These are phyloP conservation scores for Auanema sp. DNA, from an alignment of 2,888 invertebrate genomes.

Conservation along the genomic window DNA sequence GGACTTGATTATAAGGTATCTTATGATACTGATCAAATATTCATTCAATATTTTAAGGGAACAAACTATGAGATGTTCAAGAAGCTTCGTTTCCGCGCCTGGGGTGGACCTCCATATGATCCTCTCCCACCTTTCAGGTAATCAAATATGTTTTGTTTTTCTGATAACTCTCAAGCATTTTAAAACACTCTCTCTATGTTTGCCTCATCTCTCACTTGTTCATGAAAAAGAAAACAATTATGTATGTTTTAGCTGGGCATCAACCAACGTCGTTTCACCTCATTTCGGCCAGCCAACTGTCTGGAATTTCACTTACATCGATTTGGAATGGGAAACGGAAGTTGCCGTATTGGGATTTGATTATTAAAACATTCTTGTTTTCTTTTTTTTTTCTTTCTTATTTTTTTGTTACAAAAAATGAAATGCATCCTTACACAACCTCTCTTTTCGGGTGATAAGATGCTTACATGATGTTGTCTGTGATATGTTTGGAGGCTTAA, in stretches of 20 bases:
- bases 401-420: no score
- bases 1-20: constrained; percentile 75
- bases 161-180: not conserved
- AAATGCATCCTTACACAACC: no score
- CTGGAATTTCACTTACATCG: constrained; percentile 75
- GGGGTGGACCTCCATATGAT: constrained; percentile 71
- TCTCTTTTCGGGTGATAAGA: no score
- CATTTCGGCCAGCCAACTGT: constrained; percentile 78
- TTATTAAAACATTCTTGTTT: constrained; percentile 1
- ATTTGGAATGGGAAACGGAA: constrained; percentile 53
- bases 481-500: no score
- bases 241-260: constrained; percentile 71
- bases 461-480: no score
- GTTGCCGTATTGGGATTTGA: constrained; percentile 26
- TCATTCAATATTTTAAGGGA: constrained; percentile 27
- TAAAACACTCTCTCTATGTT: not conserved
- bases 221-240: not conserved
- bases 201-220: not conserved
- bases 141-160: constrained; percentile 10
- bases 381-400: constrained; percentile 10
- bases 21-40: not conserved
- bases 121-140: constrained; percentile 74
- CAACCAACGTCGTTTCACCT: constrained; percentile 70
- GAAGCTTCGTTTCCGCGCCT: constrained; percentile 70
- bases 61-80: constrained; percentile 59